phyloP scores from a whole-genome alignment of 2,888 invertebrate species.

The Gymnocheta viridis region DNA sequence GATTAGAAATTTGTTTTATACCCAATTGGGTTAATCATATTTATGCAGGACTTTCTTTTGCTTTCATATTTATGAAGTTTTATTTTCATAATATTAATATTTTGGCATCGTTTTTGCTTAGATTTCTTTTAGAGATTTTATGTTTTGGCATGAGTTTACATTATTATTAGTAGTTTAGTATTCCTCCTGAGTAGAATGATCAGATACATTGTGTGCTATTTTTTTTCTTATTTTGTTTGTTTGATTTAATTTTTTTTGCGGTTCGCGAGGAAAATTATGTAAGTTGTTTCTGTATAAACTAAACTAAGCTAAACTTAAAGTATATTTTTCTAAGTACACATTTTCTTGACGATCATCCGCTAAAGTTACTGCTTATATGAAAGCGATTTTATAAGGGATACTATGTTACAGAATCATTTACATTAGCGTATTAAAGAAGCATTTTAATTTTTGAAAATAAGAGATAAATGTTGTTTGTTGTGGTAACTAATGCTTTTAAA shows the following conservation, averaged over 20 bases:
- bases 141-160: not conserved
- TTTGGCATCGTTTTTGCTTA: not conserved
- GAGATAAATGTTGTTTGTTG: too few species aligned
- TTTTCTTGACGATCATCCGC: too few species aligned
- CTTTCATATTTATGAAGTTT: not conserved
- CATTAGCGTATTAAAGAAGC: too few species aligned
- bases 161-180: not conserved
- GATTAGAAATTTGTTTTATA: not conserved
- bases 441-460: too few species aligned
- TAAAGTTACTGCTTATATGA: too few species aligned
- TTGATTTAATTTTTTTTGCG: not conserved
- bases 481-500: too few species aligned
- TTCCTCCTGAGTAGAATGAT: not conserved
- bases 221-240: not conserved
- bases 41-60: not conserved
- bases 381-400: too few species aligned
- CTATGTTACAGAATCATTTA: too few species aligned
- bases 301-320: too few species aligned
- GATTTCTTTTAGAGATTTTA: not conserved
- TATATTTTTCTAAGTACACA: too few species aligned
- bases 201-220: not conserved
- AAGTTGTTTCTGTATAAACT: not conserved
- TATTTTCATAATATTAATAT: not conserved
- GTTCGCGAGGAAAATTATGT: not conserved
- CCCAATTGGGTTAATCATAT: not conserved